Conservation (phyloP, 2,113 vertebrate species). For the Ameiurus melas region DNA sequence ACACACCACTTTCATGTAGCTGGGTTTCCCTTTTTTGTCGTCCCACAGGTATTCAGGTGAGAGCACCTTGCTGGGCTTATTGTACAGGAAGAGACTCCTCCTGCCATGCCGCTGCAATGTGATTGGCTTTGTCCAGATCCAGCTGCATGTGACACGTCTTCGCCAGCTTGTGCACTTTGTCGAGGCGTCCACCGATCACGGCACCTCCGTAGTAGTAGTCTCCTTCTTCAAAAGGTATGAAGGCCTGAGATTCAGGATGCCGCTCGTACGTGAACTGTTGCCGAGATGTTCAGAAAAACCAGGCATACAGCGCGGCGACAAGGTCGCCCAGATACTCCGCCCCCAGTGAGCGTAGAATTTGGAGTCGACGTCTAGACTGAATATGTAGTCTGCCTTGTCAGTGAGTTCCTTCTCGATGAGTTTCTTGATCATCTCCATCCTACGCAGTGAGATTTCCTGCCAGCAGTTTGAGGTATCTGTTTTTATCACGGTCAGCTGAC, state of each 20-base stretch:
- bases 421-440: not conserved
- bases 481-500: not conserved
- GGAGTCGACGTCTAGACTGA: not conserved
- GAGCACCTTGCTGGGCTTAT: constrained; percentile 12
- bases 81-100: constrained; percentile 22
- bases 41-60: not conserved
- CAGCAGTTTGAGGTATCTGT: not conserved
- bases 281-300: no score
- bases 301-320: no score
- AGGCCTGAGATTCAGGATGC: constrained; percentile 13
- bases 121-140: constrained; percentile 1
- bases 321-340: no score
- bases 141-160: not conserved
- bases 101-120: not conserved
- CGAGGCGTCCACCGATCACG: not conserved
- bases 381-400: not conserved
- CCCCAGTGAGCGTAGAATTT: constrained; percentile 13
- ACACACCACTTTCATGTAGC: no score
- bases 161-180: not conserved
- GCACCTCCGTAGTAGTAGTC: constrained; percentile 16
- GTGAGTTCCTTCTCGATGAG: not conserved
- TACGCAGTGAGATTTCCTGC: not conserved
- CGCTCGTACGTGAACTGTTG: no score
- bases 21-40: not conserved
- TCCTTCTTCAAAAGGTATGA: not conserved